Percentiles rank a stretch among this genome's conserved stretches.
Evolutionary conservation across 2,797 vertebrate species (phyloP).

Genomic region (Coregonus ussuriensis): DNA sequence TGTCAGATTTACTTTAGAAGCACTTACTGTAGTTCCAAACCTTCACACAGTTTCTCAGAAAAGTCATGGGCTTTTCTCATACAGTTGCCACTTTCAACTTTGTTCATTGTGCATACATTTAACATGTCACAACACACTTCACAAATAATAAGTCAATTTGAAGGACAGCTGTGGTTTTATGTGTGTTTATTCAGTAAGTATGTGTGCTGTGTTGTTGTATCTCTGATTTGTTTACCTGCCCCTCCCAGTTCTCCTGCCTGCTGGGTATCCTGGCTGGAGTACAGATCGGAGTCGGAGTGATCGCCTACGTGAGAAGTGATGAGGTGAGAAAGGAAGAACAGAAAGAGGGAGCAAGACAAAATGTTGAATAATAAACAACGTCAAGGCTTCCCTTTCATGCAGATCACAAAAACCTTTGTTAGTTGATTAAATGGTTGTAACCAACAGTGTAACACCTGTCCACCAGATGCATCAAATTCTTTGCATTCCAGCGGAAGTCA

Average conservation of each 20-base stretch:
- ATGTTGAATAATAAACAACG: background rate
- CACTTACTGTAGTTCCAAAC: background rate
- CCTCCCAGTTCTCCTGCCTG: conserved; percentile 54
- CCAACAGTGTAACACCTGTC: background rate
- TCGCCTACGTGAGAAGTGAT: conserved; percentile 18
- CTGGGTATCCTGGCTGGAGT: conserved; percentile 36
- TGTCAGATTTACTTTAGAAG: too few species aligned
- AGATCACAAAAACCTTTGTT: background rate
- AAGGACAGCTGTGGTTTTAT: background rate
- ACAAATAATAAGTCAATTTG: background rate
- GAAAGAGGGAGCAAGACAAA: background rate
- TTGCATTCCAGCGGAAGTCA: too few species aligned
- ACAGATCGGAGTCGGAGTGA: conserved; percentile 37
- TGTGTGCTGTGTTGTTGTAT: background rate
- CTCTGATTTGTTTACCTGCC: background rate
- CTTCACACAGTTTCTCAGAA: background rate
- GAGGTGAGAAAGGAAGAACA: conserved; percentile 45
- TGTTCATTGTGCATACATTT: background rate
- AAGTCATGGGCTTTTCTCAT: background rate
- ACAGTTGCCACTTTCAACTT: background rate
- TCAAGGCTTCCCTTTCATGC: background rate
- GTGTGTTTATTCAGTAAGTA: background rate
- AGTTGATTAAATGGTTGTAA: background rate
- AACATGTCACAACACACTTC: background rate
- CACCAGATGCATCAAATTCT: too few species aligned